Base-by-base conservation (phyloP, 2,797 vertebrate species). In the Platalea minor region DNA sequence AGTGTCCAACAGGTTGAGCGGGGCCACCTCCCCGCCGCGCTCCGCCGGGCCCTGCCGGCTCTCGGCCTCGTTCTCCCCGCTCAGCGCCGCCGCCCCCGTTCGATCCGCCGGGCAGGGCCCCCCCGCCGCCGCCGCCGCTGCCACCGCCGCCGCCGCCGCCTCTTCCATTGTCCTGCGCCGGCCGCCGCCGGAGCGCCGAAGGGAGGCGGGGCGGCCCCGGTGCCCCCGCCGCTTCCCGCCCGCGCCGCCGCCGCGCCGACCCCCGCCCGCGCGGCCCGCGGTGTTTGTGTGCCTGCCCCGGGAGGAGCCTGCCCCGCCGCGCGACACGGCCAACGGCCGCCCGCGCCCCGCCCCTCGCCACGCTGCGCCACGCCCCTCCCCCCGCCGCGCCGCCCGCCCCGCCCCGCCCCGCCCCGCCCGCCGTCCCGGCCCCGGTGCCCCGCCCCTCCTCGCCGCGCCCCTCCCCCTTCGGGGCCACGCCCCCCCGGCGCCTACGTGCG, bases 1-100 rank as follows among this genome's bases (percentile, higher is more conserved):
- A 85, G 99, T 99, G 97, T 99, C 99, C 99, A 99, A 99, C 95
- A 99, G 98, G 95, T 99, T 99, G 96, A 99, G 98, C 18, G 97
- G 97, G 69, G 98, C 98, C 95, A 97, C 98, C 95, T 98, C 98
- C 48, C 98, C 98, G 56, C 98, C 96, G 70, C 98, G 98, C 96
- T 99, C 99, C 57, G 97, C 95, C 59, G 98, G 98, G 65, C 98
- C 98, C 28, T 99, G 99, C 80, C 99, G 98, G 94, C 99, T 99
- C 95, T 99, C 99, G 24, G 99, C 99, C 96, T 99, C 99, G 95
- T 99, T 99, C 92, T 99, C 99, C 31, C 97, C 98, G 88, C 97
- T 97, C 82, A 98, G 94, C 46, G 94, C 82, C 41, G 95, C 91
- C 68, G 88, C 54, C 48, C 63, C 88, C 7, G 91, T 67, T 31